A percentile compares a stretch with the other conserved stretches of the same genome.
Evolutionary conservation across 2,888 invertebrate genomes (phyloP).

Genomic region (Lomographa bimaculata): DNA sequence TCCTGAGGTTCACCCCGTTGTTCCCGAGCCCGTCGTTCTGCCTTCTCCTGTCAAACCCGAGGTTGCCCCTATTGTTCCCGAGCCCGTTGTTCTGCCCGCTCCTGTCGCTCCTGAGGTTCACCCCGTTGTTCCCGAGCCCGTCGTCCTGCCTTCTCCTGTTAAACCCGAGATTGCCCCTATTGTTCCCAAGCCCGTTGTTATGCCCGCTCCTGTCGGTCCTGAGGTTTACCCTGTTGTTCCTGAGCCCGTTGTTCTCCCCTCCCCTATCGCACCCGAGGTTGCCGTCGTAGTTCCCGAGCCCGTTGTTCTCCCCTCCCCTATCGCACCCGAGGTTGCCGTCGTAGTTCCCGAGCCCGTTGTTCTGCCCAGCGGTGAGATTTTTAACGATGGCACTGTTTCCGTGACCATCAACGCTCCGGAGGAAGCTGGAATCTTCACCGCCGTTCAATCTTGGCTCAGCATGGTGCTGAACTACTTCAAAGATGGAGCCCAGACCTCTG

Average conservation of each 20-base stretch:
- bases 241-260: constrained; percentile 30
- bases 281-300: constrained; percentile 24
- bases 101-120: constrained; percentile 28
- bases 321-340: constrained; percentile 16
- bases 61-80: constrained; percentile 25
- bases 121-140: constrained; percentile 25
- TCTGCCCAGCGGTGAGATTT: constrained; percentile 50
- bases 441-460: constrained; percentile 63
- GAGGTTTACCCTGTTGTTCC: constrained; percentile 18
- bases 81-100: constrained; percentile 30
- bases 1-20: constrained; percentile 23
- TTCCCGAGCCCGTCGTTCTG: constrained; percentile 26
- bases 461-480: constrained; percentile 62
- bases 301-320: constrained; percentile 31
- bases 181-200: constrained; percentile 6
- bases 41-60: constrained; percentile 33
- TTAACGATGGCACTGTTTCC: constrained; percentile 60
- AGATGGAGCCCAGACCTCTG: constrained; percentile 47
- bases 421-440: constrained; percentile 49
- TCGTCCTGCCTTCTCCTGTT: constrained; percentile 31
- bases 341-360: constrained; percentile 17
- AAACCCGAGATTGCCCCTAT: constrained; percentile 17
- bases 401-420: constrained; percentile 52
- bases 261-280: constrained; percentile 27
- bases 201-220: constrained; percentile 16